phyloP scores from a whole-genome alignment of 2,888 invertebrate genomes.

The Eupithecia insigniata region DNA sequence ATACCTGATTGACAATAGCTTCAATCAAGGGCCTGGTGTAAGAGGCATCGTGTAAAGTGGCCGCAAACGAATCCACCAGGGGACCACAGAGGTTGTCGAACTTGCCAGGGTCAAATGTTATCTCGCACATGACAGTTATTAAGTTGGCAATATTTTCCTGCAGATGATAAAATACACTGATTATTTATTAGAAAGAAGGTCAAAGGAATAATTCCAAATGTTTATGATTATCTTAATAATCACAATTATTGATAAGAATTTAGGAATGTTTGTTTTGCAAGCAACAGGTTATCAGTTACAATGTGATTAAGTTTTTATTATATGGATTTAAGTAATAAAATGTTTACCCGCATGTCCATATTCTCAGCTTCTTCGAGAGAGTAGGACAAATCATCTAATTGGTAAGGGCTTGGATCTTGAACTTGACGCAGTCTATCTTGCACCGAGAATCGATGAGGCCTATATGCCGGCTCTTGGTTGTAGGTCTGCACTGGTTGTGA shows the following conservation, averaged over 20 bases:
- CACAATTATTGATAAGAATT: not conserved
- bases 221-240: not conserved
- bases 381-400: slow-evolving; percentile 74
- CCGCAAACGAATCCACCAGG: slow-evolving; percentile 87
- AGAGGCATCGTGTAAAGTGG: slow-evolving; percentile 86
- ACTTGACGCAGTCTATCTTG: slow-evolving; percentile 79
- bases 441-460: slow-evolving; percentile 73
- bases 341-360: slow-evolving; percentile 70
- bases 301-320: not conserved
- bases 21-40: slow-evolving; percentile 86
- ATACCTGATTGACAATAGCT: slow-evolving; percentile 86
- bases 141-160: slow-evolving; percentile 85
- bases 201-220: not conserved
- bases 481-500: slow-evolving; percentile 65
- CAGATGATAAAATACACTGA: slow-evolving; percentile 33
- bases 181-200: not conserved
- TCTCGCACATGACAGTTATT: slow-evolving; percentile 88
- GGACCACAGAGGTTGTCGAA: slow-evolving; percentile 89
- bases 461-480: slow-evolving; percentile 64
- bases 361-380: slow-evolving; percentile 76
- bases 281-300: slow-evolving; percentile 5
- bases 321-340: not conserved
- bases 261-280: not conserved
- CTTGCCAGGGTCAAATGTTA: slow-evolving; percentile 91
- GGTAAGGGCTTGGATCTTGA: slow-evolving; percentile 74